Conservation (phyloP, 2,113 vertebrate genomes). For the Oxygymnocypris stewartii region DNA sequence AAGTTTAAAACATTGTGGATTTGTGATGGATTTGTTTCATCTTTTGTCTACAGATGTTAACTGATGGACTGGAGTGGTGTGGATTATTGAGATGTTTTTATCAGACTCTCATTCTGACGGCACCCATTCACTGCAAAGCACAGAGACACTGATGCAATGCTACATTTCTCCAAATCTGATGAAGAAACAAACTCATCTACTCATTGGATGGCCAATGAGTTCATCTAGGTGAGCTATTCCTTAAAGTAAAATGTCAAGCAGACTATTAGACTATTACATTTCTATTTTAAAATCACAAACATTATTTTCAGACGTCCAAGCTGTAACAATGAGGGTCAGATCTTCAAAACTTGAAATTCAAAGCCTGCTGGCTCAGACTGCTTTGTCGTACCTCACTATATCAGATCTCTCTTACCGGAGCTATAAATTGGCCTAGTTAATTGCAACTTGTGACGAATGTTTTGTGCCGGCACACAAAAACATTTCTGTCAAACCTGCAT, state of each 20-base stretch:
- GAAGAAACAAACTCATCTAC: too few species aligned
- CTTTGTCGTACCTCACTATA: not conserved
- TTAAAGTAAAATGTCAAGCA: not conserved
- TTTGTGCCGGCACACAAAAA: not conserved
- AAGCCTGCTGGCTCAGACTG: not conserved
- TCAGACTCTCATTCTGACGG: too few species aligned
- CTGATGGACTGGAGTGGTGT: too few species aligned
- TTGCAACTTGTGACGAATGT: conserved; percentile 27
- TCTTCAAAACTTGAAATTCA: not conserved
- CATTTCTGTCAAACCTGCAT: not conserved
- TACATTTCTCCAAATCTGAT: not conserved
- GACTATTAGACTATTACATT: not conserved
- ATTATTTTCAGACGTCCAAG: not conserved
- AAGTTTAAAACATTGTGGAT: too few species aligned
- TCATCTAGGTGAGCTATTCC: not conserved
- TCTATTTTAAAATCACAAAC: not conserved
- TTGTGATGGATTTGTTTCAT: not conserved
- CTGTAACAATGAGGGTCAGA: not conserved
- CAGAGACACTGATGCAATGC: not conserved
- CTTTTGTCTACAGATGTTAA: too few species aligned
- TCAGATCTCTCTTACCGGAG: not conserved
- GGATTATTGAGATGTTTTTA: too few species aligned
- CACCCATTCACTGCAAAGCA: too few species aligned
- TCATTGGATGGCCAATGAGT: not conserved
- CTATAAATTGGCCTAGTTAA: conserved; percentile 21